phyloP scores from a whole-genome alignment of 2,888 invertebrate genomes.

The Palloptera scutellata region DNA sequence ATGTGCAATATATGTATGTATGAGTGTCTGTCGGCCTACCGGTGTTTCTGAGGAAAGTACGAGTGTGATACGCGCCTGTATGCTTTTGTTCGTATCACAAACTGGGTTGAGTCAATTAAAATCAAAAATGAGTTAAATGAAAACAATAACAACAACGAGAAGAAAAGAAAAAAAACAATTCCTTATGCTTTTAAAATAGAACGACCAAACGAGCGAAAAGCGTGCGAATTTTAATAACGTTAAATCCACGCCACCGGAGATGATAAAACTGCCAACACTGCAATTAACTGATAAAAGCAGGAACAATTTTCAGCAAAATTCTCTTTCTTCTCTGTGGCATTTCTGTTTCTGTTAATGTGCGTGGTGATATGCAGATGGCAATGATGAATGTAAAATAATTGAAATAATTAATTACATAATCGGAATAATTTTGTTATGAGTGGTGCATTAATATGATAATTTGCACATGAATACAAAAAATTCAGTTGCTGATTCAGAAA shows the following conservation, averaged over 20 bases:
- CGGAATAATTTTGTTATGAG: conserved; percentile 9
- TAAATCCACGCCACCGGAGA: neutral
- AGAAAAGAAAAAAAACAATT: conserved; percentile 26
- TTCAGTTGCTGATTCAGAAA: no score
- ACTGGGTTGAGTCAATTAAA: neutral
- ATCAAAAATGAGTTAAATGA: conserved; percentile 1
- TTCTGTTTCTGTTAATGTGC: neutral
- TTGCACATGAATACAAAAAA: neutral
- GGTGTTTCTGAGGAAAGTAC: conserved; percentile 28
- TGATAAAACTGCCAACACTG: conserved; percentile 19
- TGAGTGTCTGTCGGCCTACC: conserved; percentile 8
- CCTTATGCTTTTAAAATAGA: neutral
- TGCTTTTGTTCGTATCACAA: neutral
- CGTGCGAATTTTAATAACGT: neutral
- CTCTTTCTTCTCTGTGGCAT: neutral
- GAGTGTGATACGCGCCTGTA: conserved; percentile 29
- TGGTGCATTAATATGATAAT: neutral
- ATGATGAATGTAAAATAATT: conserved; percentile 1
- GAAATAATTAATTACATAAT: conserved; percentile 3
- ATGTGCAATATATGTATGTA: conserved; percentile 1
- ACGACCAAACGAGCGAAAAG: neutral
- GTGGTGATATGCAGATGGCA: neutral
- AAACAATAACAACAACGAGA: conserved; percentile 5
- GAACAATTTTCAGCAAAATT: no score
- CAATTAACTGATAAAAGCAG: conserved; percentile 26